Evolutionary conservation across 2,888 invertebrate genomes (phyloP), one percentile per base, ranked within the genome.

Genomic region (Helicoverpa assulta): DNA sequence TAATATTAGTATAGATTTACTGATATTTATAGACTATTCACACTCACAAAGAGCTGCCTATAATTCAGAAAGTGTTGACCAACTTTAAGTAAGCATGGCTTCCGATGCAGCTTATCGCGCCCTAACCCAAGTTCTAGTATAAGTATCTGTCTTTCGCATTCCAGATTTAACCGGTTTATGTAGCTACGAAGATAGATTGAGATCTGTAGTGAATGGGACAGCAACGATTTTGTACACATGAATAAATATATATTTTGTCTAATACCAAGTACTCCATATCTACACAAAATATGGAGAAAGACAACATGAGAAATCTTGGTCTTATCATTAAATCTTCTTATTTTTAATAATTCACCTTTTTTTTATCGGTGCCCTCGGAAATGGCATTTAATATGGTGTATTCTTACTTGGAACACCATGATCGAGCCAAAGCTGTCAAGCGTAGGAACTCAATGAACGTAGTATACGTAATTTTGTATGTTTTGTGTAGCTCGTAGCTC

Each of bases 61-160:
- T 63, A 43, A 52, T 5, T 16, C 26, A 21, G 14, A 37, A 66
- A 51, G 19, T 33, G 40, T 37, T 57, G 60, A 10, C 10, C 2
- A 73, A 75, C 29, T 75, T 72, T 40, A 40, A 40, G 40, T 18
- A 33, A 29, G 16, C n/a, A 47, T 16, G 14, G 40, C 57, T 73
- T 14, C 53, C 14, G 19, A 40, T 43, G 14, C 16, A 52, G 54
- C 47, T 40, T 60, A 26, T 55, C 18, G 59, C 58, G 53, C 51
- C 61, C 57, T 67, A 73, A 75, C 61, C 68, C 2, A 60, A 53
- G 50, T 51, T 54, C 14, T 0, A 51, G 12, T 37, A 43, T 33
- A 33, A 26, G 18, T 5, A 57, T 61, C 56, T 57, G 54, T 51
- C 54, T 43, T 10, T 21, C 12, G 40, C 18, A 29, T 60, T 29